phyloP scores from a whole-genome alignment of 2,888 invertebrate species.

The Sipha maydis region DNA sequence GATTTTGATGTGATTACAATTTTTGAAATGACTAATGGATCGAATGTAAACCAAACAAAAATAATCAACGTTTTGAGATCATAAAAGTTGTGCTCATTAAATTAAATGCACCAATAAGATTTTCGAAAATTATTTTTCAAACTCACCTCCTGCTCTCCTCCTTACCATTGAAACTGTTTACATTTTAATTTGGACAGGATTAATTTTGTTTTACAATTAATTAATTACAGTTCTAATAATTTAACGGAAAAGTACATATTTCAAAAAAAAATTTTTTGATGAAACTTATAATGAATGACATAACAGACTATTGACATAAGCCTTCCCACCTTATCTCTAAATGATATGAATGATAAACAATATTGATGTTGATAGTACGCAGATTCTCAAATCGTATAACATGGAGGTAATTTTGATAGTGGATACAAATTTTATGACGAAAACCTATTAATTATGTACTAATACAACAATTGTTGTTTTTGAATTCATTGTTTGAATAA shows the following conservation, averaged over 20 bases:
- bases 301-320: neutral
- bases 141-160: conserved; percentile 4
- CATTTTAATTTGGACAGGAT: neutral
- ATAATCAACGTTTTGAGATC: neutral
- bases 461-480: too few species aligned
- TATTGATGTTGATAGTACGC: neutral
- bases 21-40: neutral
- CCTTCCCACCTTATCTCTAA: neutral
- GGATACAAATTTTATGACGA: too few species aligned
- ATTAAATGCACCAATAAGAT: neutral
- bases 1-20: too few species aligned
- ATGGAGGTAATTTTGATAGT: too few species aligned
- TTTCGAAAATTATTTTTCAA: neutral
- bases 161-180: neutral
- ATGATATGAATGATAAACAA: conserved; percentile 32
- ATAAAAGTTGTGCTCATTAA: too few species aligned
- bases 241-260: conserved; percentile 18
- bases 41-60: neutral
- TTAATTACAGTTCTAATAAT: neutral
- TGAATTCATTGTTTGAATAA: too few species aligned
- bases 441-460: too few species aligned
- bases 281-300: neutral
- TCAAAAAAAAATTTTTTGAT: neutral
- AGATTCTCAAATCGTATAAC: too few species aligned
- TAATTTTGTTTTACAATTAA: neutral